Evolutionary conservation across 2,797 vertebrate species (phyloP).

Genomic region (Potorous gilbertii): DNA sequence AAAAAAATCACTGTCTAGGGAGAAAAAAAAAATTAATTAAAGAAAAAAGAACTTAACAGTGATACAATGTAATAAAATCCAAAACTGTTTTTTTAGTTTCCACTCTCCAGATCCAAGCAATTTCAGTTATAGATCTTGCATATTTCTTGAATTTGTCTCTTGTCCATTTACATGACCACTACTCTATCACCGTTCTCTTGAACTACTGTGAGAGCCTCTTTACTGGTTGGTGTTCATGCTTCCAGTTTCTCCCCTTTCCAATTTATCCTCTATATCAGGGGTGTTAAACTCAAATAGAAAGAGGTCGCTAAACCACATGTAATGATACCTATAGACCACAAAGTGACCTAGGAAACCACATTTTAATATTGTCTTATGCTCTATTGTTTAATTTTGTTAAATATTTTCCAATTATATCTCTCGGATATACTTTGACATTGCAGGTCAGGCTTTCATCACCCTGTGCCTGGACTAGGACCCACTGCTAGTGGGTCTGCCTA

Average conservation of each 20-base stretch:
- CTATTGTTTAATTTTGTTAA: neutral
- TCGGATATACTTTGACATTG: neutral
- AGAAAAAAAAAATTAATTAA: conserved; percentile 19
- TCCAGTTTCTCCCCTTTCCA: neutral
- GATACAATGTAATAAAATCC: neutral
- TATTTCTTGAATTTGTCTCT: neutral
- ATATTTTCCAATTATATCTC: neutral
- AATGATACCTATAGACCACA: neutral
- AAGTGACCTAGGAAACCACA: neutral
- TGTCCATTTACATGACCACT: neutral
- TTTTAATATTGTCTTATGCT: neutral
- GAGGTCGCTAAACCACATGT: neutral
- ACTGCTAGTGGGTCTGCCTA: neutral
- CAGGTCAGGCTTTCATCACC: neutral
- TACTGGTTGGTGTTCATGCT: neutral
- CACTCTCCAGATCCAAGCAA: neutral
- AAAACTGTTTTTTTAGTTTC: neutral
- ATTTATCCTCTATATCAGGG: neutral
- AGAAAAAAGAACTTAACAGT: neutral
- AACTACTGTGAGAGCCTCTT: neutral
- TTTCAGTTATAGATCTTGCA: neutral
- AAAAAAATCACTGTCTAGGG: neutral
- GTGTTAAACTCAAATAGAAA: neutral
- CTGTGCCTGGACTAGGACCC: neutral
- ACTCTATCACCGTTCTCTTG: neutral